Conservation (phyloP, 2,888 invertebrate species). For the Lapara coniferarum region DNA sequence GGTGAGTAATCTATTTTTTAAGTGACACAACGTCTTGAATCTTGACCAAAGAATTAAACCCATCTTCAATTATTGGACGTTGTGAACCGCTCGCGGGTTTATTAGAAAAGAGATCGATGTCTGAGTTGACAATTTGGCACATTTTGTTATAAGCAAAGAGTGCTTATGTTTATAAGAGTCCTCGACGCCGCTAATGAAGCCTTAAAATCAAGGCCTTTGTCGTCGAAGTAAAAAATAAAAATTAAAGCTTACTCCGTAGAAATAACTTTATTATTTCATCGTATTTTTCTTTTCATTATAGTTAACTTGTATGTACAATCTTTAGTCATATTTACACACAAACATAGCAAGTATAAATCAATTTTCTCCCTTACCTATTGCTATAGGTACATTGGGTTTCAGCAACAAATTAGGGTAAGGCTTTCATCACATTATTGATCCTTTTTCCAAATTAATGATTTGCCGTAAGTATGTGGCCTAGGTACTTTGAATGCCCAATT, state of each 20-base stretch:
- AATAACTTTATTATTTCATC: conserved; percentile 52
- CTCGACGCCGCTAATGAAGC: conserved; percentile 57
- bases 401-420: conserved; percentile 41
- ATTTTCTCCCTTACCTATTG: conserved; percentile 39
- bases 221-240: conserved; percentile 60
- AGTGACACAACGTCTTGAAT: neutral
- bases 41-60: neutral
- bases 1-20: conserved; percentile 1
- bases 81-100: conserved; percentile 43
- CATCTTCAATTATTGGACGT: conserved; percentile 12
- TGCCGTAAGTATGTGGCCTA: conserved; percentile 38
- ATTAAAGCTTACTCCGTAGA: conserved; percentile 56
- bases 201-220: conserved; percentile 64
- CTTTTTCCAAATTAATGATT: conserved; percentile 44
- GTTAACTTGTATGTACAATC: neutral
- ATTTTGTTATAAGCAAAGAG: conserved; percentile 67
- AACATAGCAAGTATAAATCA: conserved; percentile 38
- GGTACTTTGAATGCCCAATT: conserved; percentile 9
- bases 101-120: conserved; percentile 63
- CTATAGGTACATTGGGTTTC: conserved; percentile 34
- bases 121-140: conserved; percentile 73
- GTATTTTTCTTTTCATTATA: conserved; percentile 25
- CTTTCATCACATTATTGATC: conserved; percentile 46
- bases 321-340: neutral
- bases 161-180: conserved; percentile 49